Evolutionary conservation across 2,797 vertebrate genomes (phyloP).

Genomic region (Sebastes ruberrimus): DNA sequence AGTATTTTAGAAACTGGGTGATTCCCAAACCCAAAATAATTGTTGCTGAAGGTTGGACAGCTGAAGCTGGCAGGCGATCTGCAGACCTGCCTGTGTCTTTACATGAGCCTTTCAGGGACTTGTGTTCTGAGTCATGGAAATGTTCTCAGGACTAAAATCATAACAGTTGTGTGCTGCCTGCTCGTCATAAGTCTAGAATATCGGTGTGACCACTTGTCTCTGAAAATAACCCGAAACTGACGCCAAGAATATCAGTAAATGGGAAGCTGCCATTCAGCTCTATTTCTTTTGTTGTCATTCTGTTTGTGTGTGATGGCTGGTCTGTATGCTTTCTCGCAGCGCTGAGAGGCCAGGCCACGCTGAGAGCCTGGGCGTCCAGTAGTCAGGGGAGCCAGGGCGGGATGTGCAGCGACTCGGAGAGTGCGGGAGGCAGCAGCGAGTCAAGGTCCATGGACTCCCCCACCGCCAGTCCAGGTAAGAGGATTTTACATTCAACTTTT

Average conservation of each 20-base stretch:
- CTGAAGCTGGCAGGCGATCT: neutral
- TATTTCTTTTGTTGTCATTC: neutral
- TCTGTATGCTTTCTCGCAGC: conserved; percentile 68
- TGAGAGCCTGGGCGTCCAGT: conserved; percentile 89
- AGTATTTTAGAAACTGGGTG: neutral
- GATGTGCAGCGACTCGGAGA: conserved; percentile 99
- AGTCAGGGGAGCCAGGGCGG: conserved; percentile 88
- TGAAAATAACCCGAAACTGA: conserved; percentile 35
- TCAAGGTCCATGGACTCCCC: conserved; percentile 98
- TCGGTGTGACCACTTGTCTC: conserved; percentile 12
- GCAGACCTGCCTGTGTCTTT: neutral
- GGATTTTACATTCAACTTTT: neutral
- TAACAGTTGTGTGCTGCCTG: conserved; percentile 37
- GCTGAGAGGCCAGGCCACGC: conserved; percentile 80
- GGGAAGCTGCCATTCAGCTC: neutral
- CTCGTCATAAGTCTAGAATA: conserved; percentile 47
- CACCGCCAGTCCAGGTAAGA: conserved; percentile 94
- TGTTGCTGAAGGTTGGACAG: neutral
- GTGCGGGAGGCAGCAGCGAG: conserved; percentile 97
- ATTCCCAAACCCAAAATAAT: neutral
- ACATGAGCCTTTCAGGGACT: conserved; percentile 9
- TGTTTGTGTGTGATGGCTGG: neutral
- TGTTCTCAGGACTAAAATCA: conserved; percentile 8
- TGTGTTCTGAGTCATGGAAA: conserved; percentile 41
- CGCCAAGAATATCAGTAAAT: conserved; percentile 14